Percentiles rank a stretch among this genome's conserved stretches.
Evolutionary conservation across 1,140 invertebrate genomes (phyloP).

Genomic region (Proales similis): DNA sequence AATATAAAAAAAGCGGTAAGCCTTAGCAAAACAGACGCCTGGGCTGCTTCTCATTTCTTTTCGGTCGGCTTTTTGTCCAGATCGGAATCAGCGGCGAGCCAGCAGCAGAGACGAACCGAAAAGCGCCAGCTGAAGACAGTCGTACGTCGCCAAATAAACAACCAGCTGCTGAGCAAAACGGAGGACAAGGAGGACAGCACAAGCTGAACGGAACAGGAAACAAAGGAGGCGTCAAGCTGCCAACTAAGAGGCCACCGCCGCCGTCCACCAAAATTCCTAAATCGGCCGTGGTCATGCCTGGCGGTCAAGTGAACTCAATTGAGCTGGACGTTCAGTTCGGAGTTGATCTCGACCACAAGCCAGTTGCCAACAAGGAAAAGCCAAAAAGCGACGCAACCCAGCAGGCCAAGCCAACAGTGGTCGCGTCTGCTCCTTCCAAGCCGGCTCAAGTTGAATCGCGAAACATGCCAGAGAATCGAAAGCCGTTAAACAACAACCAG

Average conservation of each 20-base stretch:
- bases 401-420: too few species aligned
- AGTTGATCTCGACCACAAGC: constrained; percentile 8
- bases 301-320: constrained; percentile 12
- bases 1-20: constrained; percentile 36
- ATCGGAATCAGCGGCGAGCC: too few species aligned
- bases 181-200: neutral
- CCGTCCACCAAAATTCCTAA: constrained; percentile 31
- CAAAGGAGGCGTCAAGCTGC: neutral
- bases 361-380: too few species aligned
- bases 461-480: too few species aligned
- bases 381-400: too few species aligned
- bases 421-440: too few species aligned
- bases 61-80: too few species aligned
- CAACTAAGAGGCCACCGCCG: constrained; percentile 13
- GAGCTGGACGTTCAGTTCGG: constrained; percentile 26
- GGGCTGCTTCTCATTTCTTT: neutral
- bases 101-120: too few species aligned
- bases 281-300: constrained; percentile 33
- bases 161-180: neutral
- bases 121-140: neutral
- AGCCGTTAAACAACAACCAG: too few species aligned
- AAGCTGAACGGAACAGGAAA: neutral
- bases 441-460: too few species aligned
- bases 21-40: neutral
- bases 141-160: neutral